These are phyloP conservation scores for Tipula lateralis DNA, from an alignment of 2,888 invertebrate genomes.

Conservation along the genomic window DNA sequence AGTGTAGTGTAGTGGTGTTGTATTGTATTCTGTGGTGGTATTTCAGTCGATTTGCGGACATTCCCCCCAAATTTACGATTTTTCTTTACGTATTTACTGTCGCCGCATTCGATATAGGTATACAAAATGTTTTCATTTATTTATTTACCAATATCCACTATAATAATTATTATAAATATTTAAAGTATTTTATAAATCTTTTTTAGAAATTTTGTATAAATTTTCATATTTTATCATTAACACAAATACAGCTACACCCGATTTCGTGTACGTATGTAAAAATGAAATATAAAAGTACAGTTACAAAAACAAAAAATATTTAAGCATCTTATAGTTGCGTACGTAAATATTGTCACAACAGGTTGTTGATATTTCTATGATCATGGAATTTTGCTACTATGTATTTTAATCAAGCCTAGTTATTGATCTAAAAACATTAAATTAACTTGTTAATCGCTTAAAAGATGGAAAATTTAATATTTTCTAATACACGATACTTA, in stretches of 20 bases:
- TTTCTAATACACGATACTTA: too few relatives aligned
- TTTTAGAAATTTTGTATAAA: not conserved
- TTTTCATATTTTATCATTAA: slow-evolving; percentile 21
- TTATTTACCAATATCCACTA: not conserved
- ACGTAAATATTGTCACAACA: not conserved
- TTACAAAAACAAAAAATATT: slow-evolving; percentile 12
- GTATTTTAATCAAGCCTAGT: too few relatives aligned
- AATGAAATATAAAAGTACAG: slow-evolving; percentile 2
- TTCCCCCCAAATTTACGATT: slow-evolving; percentile 20
- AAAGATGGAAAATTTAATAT: too few relatives aligned
- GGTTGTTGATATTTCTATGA: too few relatives aligned
- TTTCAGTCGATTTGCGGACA: slow-evolving; percentile 4
- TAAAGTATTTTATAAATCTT: not conserved
- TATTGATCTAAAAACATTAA: too few relatives aligned
- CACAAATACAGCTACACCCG: not conserved
- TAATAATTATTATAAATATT: slow-evolving; percentile 20
- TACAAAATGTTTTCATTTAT: not conserved
- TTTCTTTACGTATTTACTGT: not conserved
- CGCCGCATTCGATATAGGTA: not conserved
- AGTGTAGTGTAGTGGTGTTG: not conserved
- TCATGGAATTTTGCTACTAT: too few relatives aligned
- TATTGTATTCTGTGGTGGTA: not conserved
- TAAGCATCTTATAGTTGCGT: not conserved
- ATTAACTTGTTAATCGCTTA: too few relatives aligned
- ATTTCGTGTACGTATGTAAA: not conserved